Evolutionary conservation across 2,888 invertebrate species (phyloP), one percentile per base, ranked within the genome.

Genomic region (Petrolisthes cinctipes): DNA sequence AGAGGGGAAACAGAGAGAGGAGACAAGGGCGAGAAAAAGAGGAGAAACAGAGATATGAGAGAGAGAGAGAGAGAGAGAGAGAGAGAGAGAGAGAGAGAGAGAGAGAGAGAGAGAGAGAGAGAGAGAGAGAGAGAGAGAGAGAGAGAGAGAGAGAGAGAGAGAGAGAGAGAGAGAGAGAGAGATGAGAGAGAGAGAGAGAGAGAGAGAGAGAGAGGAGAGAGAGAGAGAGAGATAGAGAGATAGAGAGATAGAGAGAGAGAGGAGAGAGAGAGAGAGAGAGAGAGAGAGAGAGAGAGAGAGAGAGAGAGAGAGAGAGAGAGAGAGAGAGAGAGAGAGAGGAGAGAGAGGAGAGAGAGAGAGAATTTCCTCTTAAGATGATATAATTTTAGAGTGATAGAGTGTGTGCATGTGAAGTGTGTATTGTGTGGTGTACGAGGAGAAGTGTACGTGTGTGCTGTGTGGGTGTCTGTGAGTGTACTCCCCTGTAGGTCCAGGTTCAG

Each of bases 241-340:
- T n/a, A n/a, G n/a, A n/a, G n/a, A n/a, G n/a, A n/a, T 6, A 61
- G 6, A 61, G 61, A 9, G 14, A 61, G 14, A 14, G 61, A 61
- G 7, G 61, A 61, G 61, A 61, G 61, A 61, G 61, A 61, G 61
- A 61, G 61, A 61, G 61, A 61, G 61, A 61, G 61, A 61, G 61
- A 61, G 61, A 61, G 61, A 61, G 61, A 61, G 61, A 61, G 61
- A 61, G 61, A 61, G 61, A 61, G 61, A 61, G 61, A 61, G 61
- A 61, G 61, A 61, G 61, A 61, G 61, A 61, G 61, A 61, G 61
- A 61, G 61, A 61, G 61, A 61, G 61, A 61, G 61, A 61, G 61
- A 61, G 61, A 61, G 61, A 61, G 61, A 61, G 61, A 61, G 61
- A 61, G 61, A 61, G 61, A 61, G 61, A 61, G 61, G 14, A 14